phyloP scores from a whole-genome alignment of 2,113 vertebrate genomes.

The Aldabrachelys gigantea region DNA sequence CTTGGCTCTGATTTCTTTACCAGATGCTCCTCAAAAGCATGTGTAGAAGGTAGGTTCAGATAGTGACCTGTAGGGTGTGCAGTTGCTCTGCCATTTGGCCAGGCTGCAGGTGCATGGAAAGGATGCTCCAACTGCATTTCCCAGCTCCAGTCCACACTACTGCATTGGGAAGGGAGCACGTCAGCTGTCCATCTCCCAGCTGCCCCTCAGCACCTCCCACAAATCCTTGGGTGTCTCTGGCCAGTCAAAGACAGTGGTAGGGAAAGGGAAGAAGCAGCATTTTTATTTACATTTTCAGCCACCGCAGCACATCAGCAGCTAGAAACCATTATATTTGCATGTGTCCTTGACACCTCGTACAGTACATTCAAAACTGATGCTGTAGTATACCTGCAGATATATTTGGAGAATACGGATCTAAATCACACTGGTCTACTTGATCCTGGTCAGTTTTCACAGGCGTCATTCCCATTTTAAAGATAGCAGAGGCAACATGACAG shows the following conservation, averaged over 20 bases:
- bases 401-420: neutral
- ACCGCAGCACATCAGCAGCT: neutral
- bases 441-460: neutral
- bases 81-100: neutral
- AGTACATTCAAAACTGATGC: neutral
- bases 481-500: rapidly evolving
- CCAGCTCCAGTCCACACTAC: neutral
- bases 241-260: neutral
- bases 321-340: neutral
- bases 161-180: neutral
- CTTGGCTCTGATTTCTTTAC: neutral
- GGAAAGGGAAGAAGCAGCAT: neutral
- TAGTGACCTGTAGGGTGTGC: neutral
- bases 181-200: neutral
- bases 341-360: neutral
- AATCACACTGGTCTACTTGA: neutral
- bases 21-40: neutral
- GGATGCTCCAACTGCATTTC: neutral
- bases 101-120: neutral
- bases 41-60: neutral
- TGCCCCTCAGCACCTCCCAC: neutral
- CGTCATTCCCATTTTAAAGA: neutral
- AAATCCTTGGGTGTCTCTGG: neutral
- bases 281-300: neutral
- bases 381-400: neutral